Evolutionary conservation across 1,140 invertebrate species (phyloP), one percentile per base, ranked within the genome.

Genomic region (Probaryconus sp.): DNA sequence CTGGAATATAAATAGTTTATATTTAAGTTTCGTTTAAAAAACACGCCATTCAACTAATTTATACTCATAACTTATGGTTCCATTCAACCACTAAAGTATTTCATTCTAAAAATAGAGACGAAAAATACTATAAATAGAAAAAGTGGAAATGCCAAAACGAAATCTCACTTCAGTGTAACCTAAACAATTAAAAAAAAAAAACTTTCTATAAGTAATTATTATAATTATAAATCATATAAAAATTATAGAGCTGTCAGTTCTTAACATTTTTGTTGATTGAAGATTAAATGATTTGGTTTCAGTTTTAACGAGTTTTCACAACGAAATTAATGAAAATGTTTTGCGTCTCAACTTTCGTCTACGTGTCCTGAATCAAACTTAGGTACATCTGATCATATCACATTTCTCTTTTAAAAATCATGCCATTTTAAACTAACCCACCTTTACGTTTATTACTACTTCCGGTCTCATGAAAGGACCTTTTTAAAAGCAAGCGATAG

Each of bases 1-100:
- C n/a, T n/a, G n/a, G n/a, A 43, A 43, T 21, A 56, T 43, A 43
- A 56, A 43, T 56, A 56, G 26, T 43, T 56, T 56, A 43, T 13
- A 30, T 30, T 20, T 30, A 51, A 51, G 38, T 10, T 38, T 1
- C 5, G 14, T 26, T 37, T 20, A 51, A 42, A 28, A 26, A 14
- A n/a, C 20, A 7, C 7, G 7, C 21, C 3, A 24, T 24, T 24
- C 21, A 24, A 28, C 18, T 47, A 47, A 45, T 60, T 60, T 47
- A 56, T 56, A 20, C 18, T 16, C 35, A 3, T 10, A 21, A 50
- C 45, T 50, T 50, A 16, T 17, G 45, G 10, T 28, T 45, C 11
- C 2, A 45, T 28, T 53, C 58, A 20, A 7, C 33, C 11, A 35
- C 31, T 35, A 37, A 45, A 42, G 53, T 64, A 64, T 64, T 64